A percentile compares a stretch with the other conserved stretches of the same genome.
These are phyloP conservation scores for Cryptophagus acutangulus DNA, from an alignment of 2,888 invertebrate species.

Conservation along the genomic window DNA sequence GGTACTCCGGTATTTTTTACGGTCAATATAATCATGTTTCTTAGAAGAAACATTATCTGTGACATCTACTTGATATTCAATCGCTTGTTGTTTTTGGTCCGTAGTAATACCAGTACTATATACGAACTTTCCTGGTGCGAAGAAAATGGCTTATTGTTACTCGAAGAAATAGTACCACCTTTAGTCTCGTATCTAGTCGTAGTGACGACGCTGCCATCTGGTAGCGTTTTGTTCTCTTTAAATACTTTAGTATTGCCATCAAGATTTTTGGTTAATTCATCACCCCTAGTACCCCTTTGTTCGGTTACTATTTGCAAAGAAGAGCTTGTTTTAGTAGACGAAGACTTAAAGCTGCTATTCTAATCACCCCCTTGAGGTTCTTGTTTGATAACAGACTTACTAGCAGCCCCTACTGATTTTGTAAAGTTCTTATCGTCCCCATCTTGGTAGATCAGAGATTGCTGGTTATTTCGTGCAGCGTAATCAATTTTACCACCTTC, in stretches of 20 bases:
- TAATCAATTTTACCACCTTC: conserved; percentile 62
- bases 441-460: conserved; percentile 52
- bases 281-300: conserved; percentile 24
- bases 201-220: conserved; percentile 66
- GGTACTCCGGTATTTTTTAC: conserved; percentile 3
- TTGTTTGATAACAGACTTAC: conserved; percentile 51
- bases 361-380: conserved; percentile 53
- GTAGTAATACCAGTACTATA: conserved; percentile 6
- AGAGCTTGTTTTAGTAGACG: conserved; percentile 36
- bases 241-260: conserved; percentile 62
- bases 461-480: conserved; percentile 59
- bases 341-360: conserved; percentile 44
- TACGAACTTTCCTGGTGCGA: conserved; percentile 18
- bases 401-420: conserved; percentile 49
- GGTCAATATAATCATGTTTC: conserved; percentile 3
- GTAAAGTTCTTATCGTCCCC: conserved; percentile 54
- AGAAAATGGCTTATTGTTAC: conserved; percentile 19
- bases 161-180: conserved; percentile 27
- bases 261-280: conserved; percentile 31
- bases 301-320: conserved; percentile 40
- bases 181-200: conserved; percentile 61
- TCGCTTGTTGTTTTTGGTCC: too few relatives aligned
- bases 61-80: conserved; percentile 9
- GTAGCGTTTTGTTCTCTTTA: conserved; percentile 61
- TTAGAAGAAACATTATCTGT: conserved; percentile 13